Percentiles rank a stretch among this genome's conserved stretches.
These are phyloP conservation scores for Umimayanthus kanabou DNA, from an alignment of 92 coral and sea anemone species.

Conservation along the genomic window DNA sequence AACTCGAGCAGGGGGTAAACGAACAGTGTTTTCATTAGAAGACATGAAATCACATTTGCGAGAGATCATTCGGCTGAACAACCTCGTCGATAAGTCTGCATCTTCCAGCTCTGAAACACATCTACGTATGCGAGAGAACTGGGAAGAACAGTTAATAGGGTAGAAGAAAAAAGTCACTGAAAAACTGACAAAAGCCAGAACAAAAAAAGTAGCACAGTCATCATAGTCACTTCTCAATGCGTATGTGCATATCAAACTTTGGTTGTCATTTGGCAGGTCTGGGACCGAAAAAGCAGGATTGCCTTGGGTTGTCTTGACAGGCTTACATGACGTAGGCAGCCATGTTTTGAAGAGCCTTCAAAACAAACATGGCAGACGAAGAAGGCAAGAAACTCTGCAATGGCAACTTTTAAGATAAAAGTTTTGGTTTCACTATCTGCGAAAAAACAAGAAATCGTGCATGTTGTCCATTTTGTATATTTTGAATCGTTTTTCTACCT, in stretches of 20 bases:
- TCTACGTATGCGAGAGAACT: background rate
- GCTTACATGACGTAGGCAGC: no score
- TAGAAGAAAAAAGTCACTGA: background rate
- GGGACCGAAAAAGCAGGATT: no score
- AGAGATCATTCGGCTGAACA: background rate
- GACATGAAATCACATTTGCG: background rate
- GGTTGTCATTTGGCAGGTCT: no score
- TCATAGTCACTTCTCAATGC: background rate
- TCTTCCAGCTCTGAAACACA: conserved; percentile 25
- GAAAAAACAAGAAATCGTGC: no score
- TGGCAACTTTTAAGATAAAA: no score
- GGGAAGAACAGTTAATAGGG: background rate
- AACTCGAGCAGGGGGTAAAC: conserved; percentile 12
- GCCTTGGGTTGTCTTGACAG: no score
- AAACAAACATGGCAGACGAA: no score
- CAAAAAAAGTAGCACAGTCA: background rate
- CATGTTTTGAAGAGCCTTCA: no score
- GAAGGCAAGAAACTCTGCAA: no score
- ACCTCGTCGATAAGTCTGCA: conserved; percentile 10
- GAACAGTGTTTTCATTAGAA: background rate
- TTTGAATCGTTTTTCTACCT: no score
- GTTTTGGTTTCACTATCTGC: no score
- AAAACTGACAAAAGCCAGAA: background rate
- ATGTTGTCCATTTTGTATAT: no score
- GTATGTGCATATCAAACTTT: background rate